Conservation (phyloP, 2,797 vertebrate species). For the Balearica regulorum region DNA sequence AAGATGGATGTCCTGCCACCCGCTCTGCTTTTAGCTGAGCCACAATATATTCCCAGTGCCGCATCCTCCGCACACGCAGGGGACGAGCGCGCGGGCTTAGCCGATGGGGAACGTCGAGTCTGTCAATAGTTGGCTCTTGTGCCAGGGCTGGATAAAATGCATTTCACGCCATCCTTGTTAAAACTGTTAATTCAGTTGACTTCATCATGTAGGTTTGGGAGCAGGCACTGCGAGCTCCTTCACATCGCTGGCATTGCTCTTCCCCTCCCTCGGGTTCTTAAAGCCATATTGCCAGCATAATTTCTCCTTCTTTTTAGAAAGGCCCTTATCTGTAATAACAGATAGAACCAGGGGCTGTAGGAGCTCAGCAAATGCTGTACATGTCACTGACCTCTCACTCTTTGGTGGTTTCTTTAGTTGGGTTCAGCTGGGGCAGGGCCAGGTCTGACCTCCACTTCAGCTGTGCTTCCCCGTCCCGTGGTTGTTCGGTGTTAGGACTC, state of each 20-base stretch:
- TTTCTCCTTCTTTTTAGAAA: neutral
- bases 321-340: neutral
- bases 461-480: neutral
- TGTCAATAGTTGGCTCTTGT: neutral
- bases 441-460: neutral
- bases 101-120: neutral
- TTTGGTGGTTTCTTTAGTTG: neutral
- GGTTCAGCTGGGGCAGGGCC: neutral
- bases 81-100: neutral
- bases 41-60: conserved; percentile 43
- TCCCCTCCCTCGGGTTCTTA: neutral
- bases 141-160: neutral
- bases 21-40: conserved; percentile 66
- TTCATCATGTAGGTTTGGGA: neutral
- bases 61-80: neutral
- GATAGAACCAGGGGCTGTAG: neutral
- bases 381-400: neutral
- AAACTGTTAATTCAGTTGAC: conserved; percentile 40
- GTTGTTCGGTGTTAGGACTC: neutral
- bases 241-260: neutral
- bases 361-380: fast-evolving
- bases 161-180: conserved; percentile 6
- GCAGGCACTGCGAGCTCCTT: conserved; percentile 17
- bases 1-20: conserved; percentile 79
- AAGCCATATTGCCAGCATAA: neutral